Conservation (phyloP, 2,888 invertebrate species). For the Auanema freiburgensis region DNA sequence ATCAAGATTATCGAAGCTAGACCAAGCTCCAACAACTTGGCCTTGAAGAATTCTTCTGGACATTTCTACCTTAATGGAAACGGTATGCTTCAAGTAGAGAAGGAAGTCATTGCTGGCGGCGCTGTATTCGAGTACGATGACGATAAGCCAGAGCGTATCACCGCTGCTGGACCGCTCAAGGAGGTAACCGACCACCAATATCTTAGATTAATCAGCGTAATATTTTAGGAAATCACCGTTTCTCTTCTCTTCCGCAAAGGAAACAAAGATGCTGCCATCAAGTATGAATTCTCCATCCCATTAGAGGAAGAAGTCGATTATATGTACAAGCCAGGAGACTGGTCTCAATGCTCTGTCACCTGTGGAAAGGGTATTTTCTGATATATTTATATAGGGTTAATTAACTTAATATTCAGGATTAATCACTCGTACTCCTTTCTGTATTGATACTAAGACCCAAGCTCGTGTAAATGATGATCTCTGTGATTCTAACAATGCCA, state of each 20-base stretch:
- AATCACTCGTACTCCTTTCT: slow-evolving; percentile 79
- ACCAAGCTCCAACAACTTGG: slow-evolving; percentile 87
- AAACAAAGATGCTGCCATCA: slow-evolving; percentile 73
- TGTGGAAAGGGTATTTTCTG: slow-evolving; percentile 92
- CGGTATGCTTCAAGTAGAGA: slow-evolving; percentile 84
- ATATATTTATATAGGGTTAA: background rate
- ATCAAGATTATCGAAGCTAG: slow-evolving; percentile 79
- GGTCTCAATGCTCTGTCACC: slow-evolving; percentile 79
- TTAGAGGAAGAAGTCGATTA: slow-evolving; percentile 75
- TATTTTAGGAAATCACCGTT: slow-evolving; percentile 49
- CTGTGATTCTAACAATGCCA: slow-evolving; percentile 75
- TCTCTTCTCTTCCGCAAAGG: slow-evolving; percentile 77
- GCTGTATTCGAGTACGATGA: slow-evolving; percentile 83
- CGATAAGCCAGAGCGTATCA: slow-evolving; percentile 81
- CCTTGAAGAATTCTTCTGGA: slow-evolving; percentile 80
- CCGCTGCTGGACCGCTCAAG: slow-evolving; percentile 83
- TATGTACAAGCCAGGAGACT: slow-evolving; percentile 80
- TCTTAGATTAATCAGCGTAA: slow-evolving; percentile 68
- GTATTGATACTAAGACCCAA: slow-evolving; percentile 77
- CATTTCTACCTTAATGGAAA: slow-evolving; percentile 90
- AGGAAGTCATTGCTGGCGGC: slow-evolving; percentile 74
- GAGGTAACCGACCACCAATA: slow-evolving; percentile 69
- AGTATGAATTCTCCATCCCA: slow-evolving; percentile 87
- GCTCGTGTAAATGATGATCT: slow-evolving; percentile 76
- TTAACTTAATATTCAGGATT: slow-evolving; percentile 69